These are phyloP conservation scores for Heliconius congener DNA, from an alignment of 1,140 invertebrate genomes.

Conservation along the genomic window DNA sequence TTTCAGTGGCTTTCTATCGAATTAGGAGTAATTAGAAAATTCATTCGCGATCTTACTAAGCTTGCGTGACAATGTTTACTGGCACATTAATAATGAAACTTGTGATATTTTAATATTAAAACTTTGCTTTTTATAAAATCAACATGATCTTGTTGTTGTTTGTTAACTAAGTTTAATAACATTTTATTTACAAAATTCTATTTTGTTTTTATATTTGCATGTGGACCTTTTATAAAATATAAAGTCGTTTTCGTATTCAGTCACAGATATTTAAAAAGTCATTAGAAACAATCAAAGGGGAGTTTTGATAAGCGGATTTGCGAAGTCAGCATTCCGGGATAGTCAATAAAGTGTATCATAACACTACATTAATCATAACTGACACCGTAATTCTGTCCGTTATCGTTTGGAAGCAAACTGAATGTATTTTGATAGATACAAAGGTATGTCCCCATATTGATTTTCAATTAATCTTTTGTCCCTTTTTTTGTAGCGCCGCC, in stretches of 20 bases:
- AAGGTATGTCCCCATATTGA: constrained; percentile 70
- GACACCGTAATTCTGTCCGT: constrained; percentile 42
- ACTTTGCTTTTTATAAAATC: neutral
- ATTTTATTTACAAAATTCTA: neutral
- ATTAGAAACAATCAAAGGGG: constrained; percentile 42
- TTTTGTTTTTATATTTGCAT: neutral
- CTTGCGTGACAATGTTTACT: constrained; percentile 12
- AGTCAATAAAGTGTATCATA: constrained; percentile 41
- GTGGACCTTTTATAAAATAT: neutral
- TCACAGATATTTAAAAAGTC: constrained; percentile 40
- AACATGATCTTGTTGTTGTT: neutral
- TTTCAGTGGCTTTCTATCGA: constrained; percentile 69
- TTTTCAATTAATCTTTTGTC: constrained; percentile 78
- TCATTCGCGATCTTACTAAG: constrained; percentile 8
- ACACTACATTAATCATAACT: constrained; percentile 45
- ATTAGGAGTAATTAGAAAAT: constrained; percentile 70
- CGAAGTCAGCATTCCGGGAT: constrained; percentile 42
- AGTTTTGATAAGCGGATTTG: constrained; percentile 41
- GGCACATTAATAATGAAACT: constrained; percentile 16
- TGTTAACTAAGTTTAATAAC: neutral
- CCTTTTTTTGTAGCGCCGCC: constrained; percentile 62
- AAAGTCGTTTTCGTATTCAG: neutral
- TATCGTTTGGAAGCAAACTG: constrained; percentile 45
- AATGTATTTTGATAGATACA: constrained; percentile 68
- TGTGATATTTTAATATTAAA: neutral